A percentile compares a stretch with the other conserved stretches of the same genome.
Evolutionary conservation across 2,888 invertebrate species (phyloP).

Genomic region (Eupsilia transversa): DNA sequence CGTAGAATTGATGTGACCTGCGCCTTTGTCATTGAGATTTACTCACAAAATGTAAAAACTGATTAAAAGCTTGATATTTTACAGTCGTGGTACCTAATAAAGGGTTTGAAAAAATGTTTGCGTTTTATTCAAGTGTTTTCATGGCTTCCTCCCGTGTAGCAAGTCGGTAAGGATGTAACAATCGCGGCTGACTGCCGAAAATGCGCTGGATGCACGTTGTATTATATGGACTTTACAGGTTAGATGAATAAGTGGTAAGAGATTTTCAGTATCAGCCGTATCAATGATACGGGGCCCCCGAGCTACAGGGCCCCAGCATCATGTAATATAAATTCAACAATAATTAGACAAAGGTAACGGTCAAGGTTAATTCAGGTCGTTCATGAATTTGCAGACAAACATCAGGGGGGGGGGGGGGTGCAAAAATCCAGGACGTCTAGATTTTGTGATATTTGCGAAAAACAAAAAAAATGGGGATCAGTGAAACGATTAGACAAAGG

Average conservation of each 20-base stretch:
- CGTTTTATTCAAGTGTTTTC: conserved; percentile 9
- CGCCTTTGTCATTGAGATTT: conserved; percentile 30
- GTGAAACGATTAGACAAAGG: too few relatives aligned
- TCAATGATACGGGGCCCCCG: not conserved
- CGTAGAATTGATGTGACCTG: conserved; percentile 34
- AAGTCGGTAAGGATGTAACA: not conserved
- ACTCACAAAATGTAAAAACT: conserved; percentile 34
- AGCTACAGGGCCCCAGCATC: not conserved
- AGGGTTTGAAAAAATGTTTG: conserved; percentile 34
- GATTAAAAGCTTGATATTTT: conserved; percentile 58
- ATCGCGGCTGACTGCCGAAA: not conserved
- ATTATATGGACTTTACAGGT: not conserved
- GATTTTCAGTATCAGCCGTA: not conserved
- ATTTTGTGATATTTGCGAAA: too few relatives aligned
- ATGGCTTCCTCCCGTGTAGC: not conserved
- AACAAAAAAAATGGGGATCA: too few relatives aligned
- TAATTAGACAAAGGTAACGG: not conserved
- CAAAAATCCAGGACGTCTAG: too few relatives aligned
- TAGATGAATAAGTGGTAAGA: too few relatives aligned
- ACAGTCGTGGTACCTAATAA: conserved; percentile 62
- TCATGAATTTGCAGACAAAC: not conserved
- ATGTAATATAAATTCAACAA: not conserved
- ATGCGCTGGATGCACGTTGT: too few relatives aligned
- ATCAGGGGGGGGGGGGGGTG: not conserved
- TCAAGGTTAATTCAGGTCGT: not conserved